Base-by-base conservation (phyloP, 2,888 invertebrate genomes). In the Diplolepis rosae region DNA sequence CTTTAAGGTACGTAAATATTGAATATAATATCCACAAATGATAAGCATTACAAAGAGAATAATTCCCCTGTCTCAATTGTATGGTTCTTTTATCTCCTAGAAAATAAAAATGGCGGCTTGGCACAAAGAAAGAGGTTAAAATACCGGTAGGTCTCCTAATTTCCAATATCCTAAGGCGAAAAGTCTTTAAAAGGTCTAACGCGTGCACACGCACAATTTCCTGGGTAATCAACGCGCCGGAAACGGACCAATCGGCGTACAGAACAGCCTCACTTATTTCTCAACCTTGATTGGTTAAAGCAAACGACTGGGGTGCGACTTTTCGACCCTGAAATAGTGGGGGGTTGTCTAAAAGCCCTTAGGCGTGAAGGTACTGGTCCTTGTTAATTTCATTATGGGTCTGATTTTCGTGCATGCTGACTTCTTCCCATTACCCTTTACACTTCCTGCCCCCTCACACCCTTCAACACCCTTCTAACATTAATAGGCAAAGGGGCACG, bases 151-250 rank as follows among this genome's bases (percentile, higher is more conserved):
- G 22, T 61, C 61, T 61, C 61, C n/a, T 39, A 61, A 61, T 61
- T 39, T 61, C 39, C 27, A 61, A 61, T 61, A 61, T 61, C 39
- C 61, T 61, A 42, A 39, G 61, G 61, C 39, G 61, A 39, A 61
- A 61, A 18, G 28, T n/a, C 24, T 61, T 39, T 61, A n/a, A 39
- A 61, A 27, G 48, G 70, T 39, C 68, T 45, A 45, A 52, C 45
- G 69, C 54, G 71, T 68, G 51, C 74, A 78, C 79, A 84, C 87
- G 88, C 86, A 86, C 86, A 86, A 88, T 87, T 88, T 88, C 86
- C 86, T 83, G 78, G 77, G 83, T 79, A 87, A 85, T 87, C 86
- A 85, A 84, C 79, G 78, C 82, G 80, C 87, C 87, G 88, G 88
- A 88, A 88, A 83, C 86, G 82, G 82, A 80, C 85, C 87, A 84